A percentile compares a stretch with the other conserved stretches of the same genome.
These are phyloP conservation scores for Ryuthela nishihirai DNA, from an alignment of 2,888 invertebrate genomes.

Conservation along the genomic window DNA sequence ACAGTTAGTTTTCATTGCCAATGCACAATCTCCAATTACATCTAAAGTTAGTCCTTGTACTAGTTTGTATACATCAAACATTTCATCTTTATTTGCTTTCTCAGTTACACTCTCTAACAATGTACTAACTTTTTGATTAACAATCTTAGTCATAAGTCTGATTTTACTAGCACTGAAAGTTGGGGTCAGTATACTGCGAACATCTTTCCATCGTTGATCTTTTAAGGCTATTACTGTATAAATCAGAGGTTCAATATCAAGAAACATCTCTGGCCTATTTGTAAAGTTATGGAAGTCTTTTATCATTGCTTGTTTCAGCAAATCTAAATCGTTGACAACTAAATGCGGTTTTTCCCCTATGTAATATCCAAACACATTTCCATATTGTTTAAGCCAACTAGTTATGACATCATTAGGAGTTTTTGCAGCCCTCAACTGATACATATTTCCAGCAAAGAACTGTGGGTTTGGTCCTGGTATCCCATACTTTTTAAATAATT, in stretches of 20 bases:
- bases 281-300: slow-evolving; percentile 46
- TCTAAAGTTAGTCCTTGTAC: slow-evolving; percentile 56
- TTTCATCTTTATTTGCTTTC: slow-evolving; percentile 43
- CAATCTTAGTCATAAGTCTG: slow-evolving; percentile 51
- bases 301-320: slow-evolving; percentile 46
- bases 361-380: slow-evolving; percentile 25
- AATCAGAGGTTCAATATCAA: slow-evolving; percentile 18
- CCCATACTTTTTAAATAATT: neutral
- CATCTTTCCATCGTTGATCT: slow-evolving; percentile 39
- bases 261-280: slow-evolving; percentile 43
- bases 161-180: slow-evolving; percentile 41
- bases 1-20: slow-evolving; percentile 53
- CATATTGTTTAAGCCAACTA: slow-evolving; percentile 27
- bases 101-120: slow-evolving; percentile 49
- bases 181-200: slow-evolving; percentile 37
- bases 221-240: slow-evolving; percentile 20
- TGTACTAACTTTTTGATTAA: slow-evolving; percentile 50
- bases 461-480: slow-evolving; percentile 1
- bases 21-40: slow-evolving; percentile 54
- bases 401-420: slow-evolving; percentile 2
- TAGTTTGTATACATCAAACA: slow-evolving; percentile 51
- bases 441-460: slow-evolving; percentile 3
- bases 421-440: neutral
- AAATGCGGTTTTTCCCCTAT: slow-evolving; percentile 12
- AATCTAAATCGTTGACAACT: slow-evolving; percentile 9